Base-by-base conservation (phyloP, 2,113 vertebrate genomes). In the Ivindomyrus marchei region DNA sequence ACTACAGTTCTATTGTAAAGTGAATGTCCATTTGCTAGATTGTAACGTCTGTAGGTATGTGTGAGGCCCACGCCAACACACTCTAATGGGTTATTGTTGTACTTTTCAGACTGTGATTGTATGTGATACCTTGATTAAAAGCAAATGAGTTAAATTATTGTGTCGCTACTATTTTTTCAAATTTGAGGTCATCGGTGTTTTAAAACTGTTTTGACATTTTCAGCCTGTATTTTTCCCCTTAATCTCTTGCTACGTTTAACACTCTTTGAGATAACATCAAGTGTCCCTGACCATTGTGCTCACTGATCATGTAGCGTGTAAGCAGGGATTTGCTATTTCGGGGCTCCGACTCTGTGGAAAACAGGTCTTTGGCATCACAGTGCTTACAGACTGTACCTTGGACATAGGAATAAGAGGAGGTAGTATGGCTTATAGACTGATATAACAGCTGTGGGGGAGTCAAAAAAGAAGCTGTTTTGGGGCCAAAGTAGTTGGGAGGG, bases 121-220 rank as follows among this genome's bases (percentile, higher is more conserved):
- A 87, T 94, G 90, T 88, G 47, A 89, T 90, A 10, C 77, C 91
- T 92, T 88, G 86, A 95, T 93, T 94, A 94, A 94, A 93, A 77
- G 91, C 17, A 45, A 70, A 90, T 11, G 21, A 66, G 85, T 3
- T 58, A 45, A 84, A 83, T 19, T 1, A 88, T 87, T 85, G 10
- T 4, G 85, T 92, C 85, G 70, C 70, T 93, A 1, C 80, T 62
- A 2, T 42, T 85, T 1, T 8, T n/a, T 46, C 39, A 24, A 7
- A 85, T 85, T 45, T 21, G 19, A 85, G 39, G 9, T n/a, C 83
- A 21, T 45, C n/a, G 2, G 21, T n/a, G 83, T 85, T 85, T 47
- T 24, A 47, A 47, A 85, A 47, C 45, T 47, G 42, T 52, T 52
- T 24, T 77, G 70, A 36, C 70, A 77, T 77, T 39, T 77, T 39